Conservation (phyloP, 2,797 vertebrate genomes). For the Coilia nasus region DNA sequence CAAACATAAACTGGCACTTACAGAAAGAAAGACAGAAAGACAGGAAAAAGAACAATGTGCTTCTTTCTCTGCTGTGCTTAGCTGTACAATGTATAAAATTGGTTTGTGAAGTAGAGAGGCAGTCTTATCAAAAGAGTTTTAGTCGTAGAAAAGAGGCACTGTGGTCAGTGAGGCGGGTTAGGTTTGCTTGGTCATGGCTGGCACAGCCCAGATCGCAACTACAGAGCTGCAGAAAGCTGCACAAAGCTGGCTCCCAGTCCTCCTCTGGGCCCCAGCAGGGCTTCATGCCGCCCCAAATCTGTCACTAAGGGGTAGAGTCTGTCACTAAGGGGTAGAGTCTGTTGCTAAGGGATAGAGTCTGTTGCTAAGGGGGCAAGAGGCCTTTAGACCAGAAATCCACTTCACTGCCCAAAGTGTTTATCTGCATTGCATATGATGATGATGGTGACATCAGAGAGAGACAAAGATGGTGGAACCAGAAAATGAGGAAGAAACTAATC, state of each 20-base stretch:
- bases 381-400: conserved; percentile 37
- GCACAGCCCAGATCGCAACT: neutral
- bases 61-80: conserved; percentile 10
- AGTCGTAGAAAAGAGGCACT: conserved; percentile 85
- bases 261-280: too few relatives aligned
- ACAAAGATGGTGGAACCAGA: conserved; percentile 19
- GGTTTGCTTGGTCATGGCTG: conserved; percentile 58
- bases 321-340: neutral
- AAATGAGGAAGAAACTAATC: conserved; percentile 25
- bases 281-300: neutral
- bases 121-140: conserved; percentile 39
- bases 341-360: too few relatives aligned
- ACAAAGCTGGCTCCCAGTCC: neutral
- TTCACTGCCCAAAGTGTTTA: conserved; percentile 77
- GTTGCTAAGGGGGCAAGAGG: neutral
- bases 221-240: neutral
- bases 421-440: conserved; percentile 83
- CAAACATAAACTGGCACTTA: conserved; percentile 65
- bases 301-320: neutral
- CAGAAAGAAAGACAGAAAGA: conserved; percentile 54
- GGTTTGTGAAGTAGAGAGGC: neutral
- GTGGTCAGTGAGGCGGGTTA: conserved; percentile 60
- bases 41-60: conserved; percentile 34
- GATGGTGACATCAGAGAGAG: conserved; percentile 37
- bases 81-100: conserved; percentile 3